phyloP scores from a whole-genome alignment of 2,888 invertebrate genomes.

The Sarcophaga carnaria region DNA sequence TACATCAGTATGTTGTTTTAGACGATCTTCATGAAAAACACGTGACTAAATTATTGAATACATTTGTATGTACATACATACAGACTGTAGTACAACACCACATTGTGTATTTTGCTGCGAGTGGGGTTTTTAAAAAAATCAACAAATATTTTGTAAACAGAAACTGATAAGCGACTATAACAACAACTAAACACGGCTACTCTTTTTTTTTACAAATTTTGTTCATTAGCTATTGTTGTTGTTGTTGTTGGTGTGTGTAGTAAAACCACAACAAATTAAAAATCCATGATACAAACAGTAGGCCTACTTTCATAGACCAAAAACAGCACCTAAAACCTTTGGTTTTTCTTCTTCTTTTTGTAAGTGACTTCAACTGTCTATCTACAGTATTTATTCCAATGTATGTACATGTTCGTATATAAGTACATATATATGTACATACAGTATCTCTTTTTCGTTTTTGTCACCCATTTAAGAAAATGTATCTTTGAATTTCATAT shows the following conservation, averaged over 20 bases:
- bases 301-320: slow-evolving; percentile 54
- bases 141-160: background rate
- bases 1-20: slow-evolving; percentile 9
- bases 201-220: background rate
- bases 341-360: background rate
- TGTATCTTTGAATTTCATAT: slow-evolving; percentile 15
- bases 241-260: slow-evolving; percentile 27
- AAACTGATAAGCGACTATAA: slow-evolving; percentile 52
- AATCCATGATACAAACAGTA: slow-evolving; percentile 39
- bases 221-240: slow-evolving; percentile 9
- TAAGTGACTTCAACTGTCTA: background rate
- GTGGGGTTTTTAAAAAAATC: background rate
- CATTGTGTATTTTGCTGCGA: too few species aligned
- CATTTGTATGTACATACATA: background rate
- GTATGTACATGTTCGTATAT: too few species aligned
- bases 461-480: background rate
- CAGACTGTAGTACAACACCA: background rate
- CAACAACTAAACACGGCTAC: background rate
- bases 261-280: slow-evolving; percentile 51
- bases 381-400: background rate
- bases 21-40: slow-evolving; percentile 32
- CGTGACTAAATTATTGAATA: slow-evolving; percentile 56
- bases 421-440: too few species aligned
- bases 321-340: background rate
- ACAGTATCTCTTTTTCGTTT: too few species aligned